Evolutionary conservation across 2,113 vertebrate genomes (phyloP).

Genomic region (Sitta europaea): DNA sequence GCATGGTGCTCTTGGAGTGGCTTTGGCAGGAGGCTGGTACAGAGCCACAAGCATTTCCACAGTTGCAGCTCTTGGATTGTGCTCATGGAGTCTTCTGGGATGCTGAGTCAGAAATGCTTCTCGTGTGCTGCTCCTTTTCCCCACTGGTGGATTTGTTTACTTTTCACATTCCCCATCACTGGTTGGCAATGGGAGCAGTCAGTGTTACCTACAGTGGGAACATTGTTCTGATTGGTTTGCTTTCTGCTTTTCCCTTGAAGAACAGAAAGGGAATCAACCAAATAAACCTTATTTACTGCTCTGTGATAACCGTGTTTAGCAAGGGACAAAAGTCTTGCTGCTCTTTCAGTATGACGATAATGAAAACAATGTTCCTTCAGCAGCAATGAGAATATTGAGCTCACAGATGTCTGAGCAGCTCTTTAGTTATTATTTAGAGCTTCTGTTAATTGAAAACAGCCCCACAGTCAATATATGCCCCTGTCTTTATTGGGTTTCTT

Average conservation of each 20-base stretch:
- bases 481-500: neutral
- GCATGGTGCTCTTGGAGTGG: rapidly evolving
- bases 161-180: neutral
- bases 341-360: neutral
- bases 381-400: neutral
- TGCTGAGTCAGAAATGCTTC: neutral
- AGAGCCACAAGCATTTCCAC: neutral
- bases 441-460: neutral
- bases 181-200: rapidly evolving
- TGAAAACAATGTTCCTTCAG: neutral
- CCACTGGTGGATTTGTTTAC: rapidly evolving
- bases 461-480: neutral
- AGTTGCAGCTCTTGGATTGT: neutral
- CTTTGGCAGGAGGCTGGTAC: neutral
- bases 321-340: neutral
- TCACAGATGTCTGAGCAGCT: neutral
- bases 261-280: neutral
- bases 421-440: neutral
- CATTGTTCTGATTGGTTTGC: neutral
- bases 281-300: neutral
- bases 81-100: neutral
- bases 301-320: neutral
- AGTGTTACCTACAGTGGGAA: neutral
- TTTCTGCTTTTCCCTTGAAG: neutral
- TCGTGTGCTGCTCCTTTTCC: neutral